These are phyloP conservation scores for Drosophila atripex DNA, from an alignment of 2,888 invertebrate species.

Conservation along the genomic window DNA sequence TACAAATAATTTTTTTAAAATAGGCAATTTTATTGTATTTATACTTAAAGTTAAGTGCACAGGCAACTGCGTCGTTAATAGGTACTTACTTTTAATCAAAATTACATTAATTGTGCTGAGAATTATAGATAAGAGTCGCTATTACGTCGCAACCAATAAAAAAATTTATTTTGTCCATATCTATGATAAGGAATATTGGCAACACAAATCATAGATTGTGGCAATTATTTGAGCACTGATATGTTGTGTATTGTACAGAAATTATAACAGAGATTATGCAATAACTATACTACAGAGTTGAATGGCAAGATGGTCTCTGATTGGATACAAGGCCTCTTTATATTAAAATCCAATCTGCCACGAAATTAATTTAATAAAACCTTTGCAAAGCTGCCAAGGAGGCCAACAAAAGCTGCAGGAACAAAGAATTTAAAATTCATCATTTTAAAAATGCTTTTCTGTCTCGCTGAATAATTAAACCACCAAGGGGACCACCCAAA, in stretches of 20 bases:
- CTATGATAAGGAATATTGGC: background rate
- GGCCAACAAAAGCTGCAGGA: background rate
- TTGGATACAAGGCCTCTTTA: background rate
- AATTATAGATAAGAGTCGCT: background rate
- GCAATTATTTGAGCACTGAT: background rate
- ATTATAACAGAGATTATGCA: background rate
- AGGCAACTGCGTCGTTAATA: background rate
- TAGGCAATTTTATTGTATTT: background rate
- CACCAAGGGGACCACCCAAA: conserved; percentile 18
- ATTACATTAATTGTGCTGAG: conserved; percentile 2
- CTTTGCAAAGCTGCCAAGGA: background rate
- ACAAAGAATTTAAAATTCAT: conserved; percentile 23
- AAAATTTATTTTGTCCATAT: background rate
- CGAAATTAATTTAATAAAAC: background rate
- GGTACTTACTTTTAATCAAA: background rate
- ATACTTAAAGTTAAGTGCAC: background rate
- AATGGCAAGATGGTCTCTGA: background rate
- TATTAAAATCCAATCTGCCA: background rate
- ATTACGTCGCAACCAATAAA: background rate
- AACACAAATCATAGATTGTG: background rate
- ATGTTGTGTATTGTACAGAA: background rate
- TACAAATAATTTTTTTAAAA: background rate
- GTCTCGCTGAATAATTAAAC: conserved; percentile 29
- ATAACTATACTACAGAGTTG: background rate
- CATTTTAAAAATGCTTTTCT: conserved; percentile 27